A percentile compares a stretch with the other conserved stretches of the same genome.
phyloP scores from a whole-genome alignment of 2,113 vertebrate genomes.

The Hippocampus mohnikei region DNA sequence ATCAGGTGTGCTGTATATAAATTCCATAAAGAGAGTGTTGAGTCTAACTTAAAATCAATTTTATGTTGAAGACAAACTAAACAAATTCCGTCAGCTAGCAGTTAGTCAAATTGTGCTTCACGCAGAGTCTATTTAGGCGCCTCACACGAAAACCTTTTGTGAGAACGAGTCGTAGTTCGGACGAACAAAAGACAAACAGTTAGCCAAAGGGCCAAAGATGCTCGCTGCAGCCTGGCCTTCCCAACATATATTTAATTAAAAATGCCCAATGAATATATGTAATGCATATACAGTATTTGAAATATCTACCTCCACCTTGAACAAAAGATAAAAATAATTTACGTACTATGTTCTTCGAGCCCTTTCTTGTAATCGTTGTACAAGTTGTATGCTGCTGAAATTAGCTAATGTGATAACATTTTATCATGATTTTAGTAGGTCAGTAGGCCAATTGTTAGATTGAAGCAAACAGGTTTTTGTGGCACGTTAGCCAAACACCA shows the following conservation, averaged over 20 bases:
- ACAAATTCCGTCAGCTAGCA: conserved; percentile 13
- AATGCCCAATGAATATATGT: not conserved
- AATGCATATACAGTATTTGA: too few relatives aligned
- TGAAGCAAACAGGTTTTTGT: not conserved
- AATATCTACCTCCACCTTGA: too few relatives aligned
- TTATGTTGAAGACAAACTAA: conserved; percentile 27
- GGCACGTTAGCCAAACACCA: not conserved
- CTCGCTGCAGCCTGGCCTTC: not conserved
- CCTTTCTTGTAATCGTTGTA: too few relatives aligned
- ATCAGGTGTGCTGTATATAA: not conserved
- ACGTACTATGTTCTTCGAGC: too few relatives aligned
- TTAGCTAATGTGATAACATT: too few relatives aligned
- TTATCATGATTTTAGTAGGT: not conserved
- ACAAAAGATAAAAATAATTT: too few relatives aligned
- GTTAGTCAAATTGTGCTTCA: not conserved
- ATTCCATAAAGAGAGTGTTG: not conserved
- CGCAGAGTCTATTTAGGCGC: conserved; percentile 27
- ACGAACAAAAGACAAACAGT: conserved; percentile 36
- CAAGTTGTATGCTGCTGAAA: not conserved
- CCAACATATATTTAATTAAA: not conserved
- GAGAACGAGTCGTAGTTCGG: conserved; percentile 25
- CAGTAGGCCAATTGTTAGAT: not conserved
- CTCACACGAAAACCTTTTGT: conserved; percentile 59
- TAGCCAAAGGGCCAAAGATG: not conserved
- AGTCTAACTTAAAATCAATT: not conserved